Base-by-base conservation (phyloP, 2,797 vertebrate species). In the Clamator glandarius region DNA sequence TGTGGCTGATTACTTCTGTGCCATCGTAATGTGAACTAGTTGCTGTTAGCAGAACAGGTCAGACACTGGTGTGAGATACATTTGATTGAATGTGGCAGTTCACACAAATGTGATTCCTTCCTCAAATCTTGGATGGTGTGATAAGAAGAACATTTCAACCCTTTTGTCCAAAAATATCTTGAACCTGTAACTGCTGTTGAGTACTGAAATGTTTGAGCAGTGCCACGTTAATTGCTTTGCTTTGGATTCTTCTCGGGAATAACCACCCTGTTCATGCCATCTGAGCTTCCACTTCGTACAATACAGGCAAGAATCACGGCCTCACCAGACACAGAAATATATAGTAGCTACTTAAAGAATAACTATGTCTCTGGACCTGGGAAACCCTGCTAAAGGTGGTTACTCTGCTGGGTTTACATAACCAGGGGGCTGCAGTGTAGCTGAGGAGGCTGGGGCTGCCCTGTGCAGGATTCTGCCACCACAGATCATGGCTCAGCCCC, bases 251-350 rank as follows among this genome's bases (percentile, higher is more conserved):
- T 6, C 44, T 90, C 16, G 6, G 39, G 29, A 52, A 20, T 19
- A 57, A 20, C 19, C 6, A 3, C n/a, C 5, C 1, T 15, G 36
- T 24, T 84, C 1, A 1, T 0, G 0, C 19, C n/a, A 10, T 18
- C 54, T 31, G 19, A 31, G 5, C 78, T 87, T 44, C 35, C 33
- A 7, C 28, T 42, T 46, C 14, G 7, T 50, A 19, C 4, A 3
- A 5, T 25, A 44, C 9, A 48, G 51, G 8, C 20, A 31, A 61
- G 23, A 24, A 3, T 5, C 1, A 2, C 21, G 36, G 39, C 42
- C 42, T 70, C 36, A 8, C 29, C 23, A 26, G 21, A 24, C 11
- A 31, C 35, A 20, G 62, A 24, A 48, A 29, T 24, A 26, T 5
- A 8, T 17, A 0, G 0, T 13, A 41, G 39, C 24, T 35, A 5